phyloP scores from a whole-genome alignment of 2,113 vertebrate genomes.

The Desmodus rotundus region DNA sequence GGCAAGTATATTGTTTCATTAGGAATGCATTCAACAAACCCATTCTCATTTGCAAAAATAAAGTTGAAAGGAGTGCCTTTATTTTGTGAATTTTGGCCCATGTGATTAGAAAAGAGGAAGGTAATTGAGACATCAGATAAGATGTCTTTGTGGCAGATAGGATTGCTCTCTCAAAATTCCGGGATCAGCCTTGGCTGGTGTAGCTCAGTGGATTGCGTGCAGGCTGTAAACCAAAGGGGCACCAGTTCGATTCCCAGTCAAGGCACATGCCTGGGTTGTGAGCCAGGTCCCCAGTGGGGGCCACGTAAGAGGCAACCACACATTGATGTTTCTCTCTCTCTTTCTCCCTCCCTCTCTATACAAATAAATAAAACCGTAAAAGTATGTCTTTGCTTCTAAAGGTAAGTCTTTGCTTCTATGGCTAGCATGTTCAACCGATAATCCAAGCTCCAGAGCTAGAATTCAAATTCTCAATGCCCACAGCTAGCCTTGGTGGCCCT shows the following conservation, averaged over 20 bases:
- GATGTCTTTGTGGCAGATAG: neutral
- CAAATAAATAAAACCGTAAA: too few relatives aligned
- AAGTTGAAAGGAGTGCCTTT: neutral
- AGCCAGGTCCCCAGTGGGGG: too few relatives aligned
- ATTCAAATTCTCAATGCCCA: neutral
- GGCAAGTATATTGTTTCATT: neutral
- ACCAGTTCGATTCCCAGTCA: too few relatives aligned
- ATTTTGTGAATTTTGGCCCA: neutral
- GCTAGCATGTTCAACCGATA: too few relatives aligned
- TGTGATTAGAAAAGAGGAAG: neutral
- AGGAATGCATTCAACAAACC: neutral
- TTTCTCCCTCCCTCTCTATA: too few relatives aligned
- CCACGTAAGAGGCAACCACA: too few relatives aligned
- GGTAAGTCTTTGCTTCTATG: neutral
- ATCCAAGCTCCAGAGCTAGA: neutral
- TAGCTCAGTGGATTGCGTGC: too few relatives aligned
- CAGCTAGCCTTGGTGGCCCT: fast-evolving
- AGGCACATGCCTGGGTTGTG: too few relatives aligned
- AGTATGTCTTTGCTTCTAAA: too few relatives aligned
- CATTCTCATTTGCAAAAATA: neutral
- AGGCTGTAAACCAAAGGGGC: too few relatives aligned
- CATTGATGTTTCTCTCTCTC: too few relatives aligned
- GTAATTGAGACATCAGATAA: neutral
- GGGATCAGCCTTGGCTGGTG: too few relatives aligned
- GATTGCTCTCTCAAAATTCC: neutral